Evolutionary conservation across 2,888 invertebrate species (phyloP), one percentile per base, ranked within the genome.

Genomic region (Scaptomyza polygonia): DNA sequence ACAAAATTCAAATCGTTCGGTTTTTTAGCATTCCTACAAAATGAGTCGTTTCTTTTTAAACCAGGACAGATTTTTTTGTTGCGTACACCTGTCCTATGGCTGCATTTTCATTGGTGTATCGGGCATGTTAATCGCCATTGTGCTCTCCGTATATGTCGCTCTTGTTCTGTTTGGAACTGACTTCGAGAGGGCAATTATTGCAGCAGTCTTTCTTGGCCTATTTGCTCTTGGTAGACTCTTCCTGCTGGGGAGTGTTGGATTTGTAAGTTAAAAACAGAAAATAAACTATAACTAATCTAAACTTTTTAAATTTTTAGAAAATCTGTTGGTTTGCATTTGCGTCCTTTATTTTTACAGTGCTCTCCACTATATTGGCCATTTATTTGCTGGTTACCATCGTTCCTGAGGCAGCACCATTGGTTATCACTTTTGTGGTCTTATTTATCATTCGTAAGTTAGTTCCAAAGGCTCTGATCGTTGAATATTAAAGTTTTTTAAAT

Each of bases 221-320:
- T 76, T 55, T 43, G 47, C 45, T 0, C 0, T 36, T 6, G 21
- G 32, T 0, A 79, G 77, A 52, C 0, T 51, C 0, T 3, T 64
- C 0, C 6, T 77, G 14, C 42, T 77, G 9, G 0, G 56, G 2
- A 68, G 72, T 6, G 9, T 45, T 3, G 14, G 42, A 25, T 36
- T 5, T 47, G 86, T 81, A 55, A 80, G 86, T 77, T n/a, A n/a
- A 2, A 2, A 12, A 8, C 5, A 43, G 8, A 16, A 1, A 7
- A 1, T 14, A 11, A n/a, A n/a, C 21, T 0, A 11, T 2, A 14
- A 1, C 36, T 36, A 5, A 18, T n/a, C 48, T 9, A 2, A 27
- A 12, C 12, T 18, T 5, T 7, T 2, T 18, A 8, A 5, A 45
- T 32, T 5, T 11, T 1, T 25, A 76, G 76, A 11, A 42, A 4